Evolutionary conservation across 2,888 invertebrate species (phyloP), one percentile per base, ranked within the genome.

Genomic region (Drosophila lutescens): DNA sequence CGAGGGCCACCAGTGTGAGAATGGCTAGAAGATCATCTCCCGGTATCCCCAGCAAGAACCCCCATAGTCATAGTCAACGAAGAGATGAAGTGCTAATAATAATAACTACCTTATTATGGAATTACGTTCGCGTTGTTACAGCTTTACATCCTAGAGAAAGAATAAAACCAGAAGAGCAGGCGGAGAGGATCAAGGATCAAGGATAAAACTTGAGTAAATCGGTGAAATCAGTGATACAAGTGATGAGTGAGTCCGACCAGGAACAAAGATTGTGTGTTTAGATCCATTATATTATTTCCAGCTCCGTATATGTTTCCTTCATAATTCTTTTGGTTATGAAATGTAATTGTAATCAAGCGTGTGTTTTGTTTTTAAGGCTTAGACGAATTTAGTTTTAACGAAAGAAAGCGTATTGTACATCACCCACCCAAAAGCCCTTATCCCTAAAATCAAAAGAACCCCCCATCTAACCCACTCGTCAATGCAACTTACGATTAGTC

Each of bases 1-100:
- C 91, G 97, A 97, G 78, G 93, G 92, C 4, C 94, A 94, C 73
- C 93, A 93, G 65, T 94, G 94, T 84, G 94, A 94, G 72, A 94
- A 92, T 73, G 92, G 92, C 51, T 92, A 92, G 51, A 17, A 41
- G 20, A 20, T 34, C 32, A 41, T 15, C 17, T n/a, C 41, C n/a
- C 20, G 20, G 20, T 20, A 20, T 20, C 32, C 38, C 70, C 30
- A 9, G 44, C 63, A n/a, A 9, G n/a, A 15, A 10, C 30, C 47
- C 38, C 17, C n/a, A n/a, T 20, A 53, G 43, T 67, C 58, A 50
- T 71, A 61, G 62, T 68, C 71, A 72, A 60, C 55, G 53, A 69
- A 71, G 15, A 70, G 41, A 36, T n/a, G 26, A 43, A 49, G 69
- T 59, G 68, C 49, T 67, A 68, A 56, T 67, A 68, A 56, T 55